Evolutionary conservation across 2,888 invertebrate genomes (phyloP), one percentile per base, ranked within the genome.

Genomic region (Psylliodes chrysocephalus): DNA sequence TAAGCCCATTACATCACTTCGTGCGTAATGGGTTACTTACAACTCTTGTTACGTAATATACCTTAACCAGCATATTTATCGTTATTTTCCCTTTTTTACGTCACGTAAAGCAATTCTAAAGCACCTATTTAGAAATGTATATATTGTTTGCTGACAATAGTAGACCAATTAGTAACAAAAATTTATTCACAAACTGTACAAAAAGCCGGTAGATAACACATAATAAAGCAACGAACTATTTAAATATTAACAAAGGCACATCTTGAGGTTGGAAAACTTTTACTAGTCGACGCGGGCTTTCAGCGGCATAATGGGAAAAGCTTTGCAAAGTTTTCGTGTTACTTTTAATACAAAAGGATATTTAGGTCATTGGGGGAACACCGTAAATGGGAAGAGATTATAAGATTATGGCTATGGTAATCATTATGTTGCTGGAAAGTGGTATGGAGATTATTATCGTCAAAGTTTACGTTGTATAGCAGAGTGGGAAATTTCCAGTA

Each of bases 231-330:
- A 51, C 44, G 28, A 64, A 67, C 60, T 64, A 61, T 57, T 67
- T 64, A 67, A 63, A 67, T 67, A 67, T 67, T 67, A 57, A 67
- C 63, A 67, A 64, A 63, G 53, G 67, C 49, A 33, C 47, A 59
- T 63, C 63, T 64, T 55, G 63, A 38, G 22, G 53, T 30, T 54
- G 56, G 60, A 57, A 60, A 64, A 67, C 63, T 67, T 67, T 59
- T 52, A 61, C 54, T 59, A 60, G 52, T 57, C 61, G 42, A 57
- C 56, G 60, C 54, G 35, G 46, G 59, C 59, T 61, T 61, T 54
- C 61, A 40, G 18, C 42, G 7, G 46, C 22, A 54, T 63, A 59
- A 64, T 54, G 44, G 54, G 55, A 42, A 52, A 56, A 56, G 60
- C 63, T 60, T 53, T 30, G 19, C 17, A 44, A 66, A 66, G 44